Conservation (phyloP, 2,113 vertebrate genomes). For the Anseranas semipalmata region DNA sequence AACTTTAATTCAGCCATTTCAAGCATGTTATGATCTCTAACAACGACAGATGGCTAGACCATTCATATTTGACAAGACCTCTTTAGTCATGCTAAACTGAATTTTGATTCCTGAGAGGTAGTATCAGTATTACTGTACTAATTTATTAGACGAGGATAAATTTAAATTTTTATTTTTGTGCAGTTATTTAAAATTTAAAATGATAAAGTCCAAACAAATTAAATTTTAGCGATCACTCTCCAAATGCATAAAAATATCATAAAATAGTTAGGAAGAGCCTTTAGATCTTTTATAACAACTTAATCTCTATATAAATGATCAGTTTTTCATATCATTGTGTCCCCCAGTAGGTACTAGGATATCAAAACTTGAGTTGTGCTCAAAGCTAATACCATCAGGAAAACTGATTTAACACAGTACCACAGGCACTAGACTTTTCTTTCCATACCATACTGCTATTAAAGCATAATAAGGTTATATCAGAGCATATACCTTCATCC, state of each 20-base stretch:
- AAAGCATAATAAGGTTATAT: background rate
- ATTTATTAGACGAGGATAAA: constrained; percentile 70
- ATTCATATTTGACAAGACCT: constrained; percentile 49
- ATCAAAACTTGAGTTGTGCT: background rate
- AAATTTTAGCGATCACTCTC: constrained; percentile 74
- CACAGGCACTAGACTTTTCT: background rate
- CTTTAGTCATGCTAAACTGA: constrained; percentile 54
- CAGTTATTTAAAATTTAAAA: constrained; percentile 80
- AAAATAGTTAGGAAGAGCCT: constrained; percentile 74
- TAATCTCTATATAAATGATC: constrained; percentile 49
- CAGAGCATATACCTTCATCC: background rate
- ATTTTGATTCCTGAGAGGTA: constrained; percentile 69
- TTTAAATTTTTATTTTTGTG: constrained; percentile 69
- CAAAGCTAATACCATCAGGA: background rate
- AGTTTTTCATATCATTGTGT: background rate
- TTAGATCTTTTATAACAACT: constrained; percentile 58
- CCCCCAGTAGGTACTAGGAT: background rate
- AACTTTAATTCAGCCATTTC: background rate
- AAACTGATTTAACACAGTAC: background rate
- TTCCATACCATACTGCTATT: background rate
- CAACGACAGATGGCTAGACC: background rate
- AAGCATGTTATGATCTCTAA: background rate
- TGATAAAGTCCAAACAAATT: constrained; percentile 76
- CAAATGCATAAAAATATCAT: constrained; percentile 70
- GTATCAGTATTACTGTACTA: constrained; percentile 63